Evolutionary conservation across 64 coral and sea anemone species (phyloP).

Genomic region (Actinia tenebrosa): DNA sequence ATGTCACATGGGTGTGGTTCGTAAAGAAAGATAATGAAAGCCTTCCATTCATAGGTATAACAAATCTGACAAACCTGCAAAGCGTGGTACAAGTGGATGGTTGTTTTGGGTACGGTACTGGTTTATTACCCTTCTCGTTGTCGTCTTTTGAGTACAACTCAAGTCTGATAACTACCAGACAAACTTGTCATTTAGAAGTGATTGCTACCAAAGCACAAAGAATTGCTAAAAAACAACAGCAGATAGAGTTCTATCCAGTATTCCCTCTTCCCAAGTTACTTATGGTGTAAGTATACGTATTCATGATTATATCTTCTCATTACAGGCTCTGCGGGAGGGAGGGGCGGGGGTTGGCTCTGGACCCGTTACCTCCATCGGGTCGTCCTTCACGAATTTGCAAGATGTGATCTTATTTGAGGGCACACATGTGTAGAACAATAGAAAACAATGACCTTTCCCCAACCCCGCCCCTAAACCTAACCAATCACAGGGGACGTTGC

Average conservation of each 20-base stretch:
- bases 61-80: background rate
- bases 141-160: background rate
- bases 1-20: background rate
- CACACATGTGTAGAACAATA: no score
- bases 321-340: no score
- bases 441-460: no score
- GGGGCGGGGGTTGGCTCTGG: no score
- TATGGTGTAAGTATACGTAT: background rate
- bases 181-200: background rate
- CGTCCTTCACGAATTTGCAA: no score
- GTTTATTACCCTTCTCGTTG: background rate
- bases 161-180: background rate
- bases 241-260: slow-evolving; percentile 8
- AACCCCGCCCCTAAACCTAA: no score
- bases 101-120: slow-evolving; percentile 8
- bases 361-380: no score
- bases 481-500: no score
- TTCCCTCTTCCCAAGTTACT: background rate
- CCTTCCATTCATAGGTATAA: background rate
- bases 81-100: background rate
- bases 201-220: background rate
- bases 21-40: background rate
- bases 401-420: no score
- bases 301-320: background rate
- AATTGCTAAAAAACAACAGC: background rate